Conservation (phyloP, 2,113 vertebrate species). For the Phrynosoma blainvillii region DNA sequence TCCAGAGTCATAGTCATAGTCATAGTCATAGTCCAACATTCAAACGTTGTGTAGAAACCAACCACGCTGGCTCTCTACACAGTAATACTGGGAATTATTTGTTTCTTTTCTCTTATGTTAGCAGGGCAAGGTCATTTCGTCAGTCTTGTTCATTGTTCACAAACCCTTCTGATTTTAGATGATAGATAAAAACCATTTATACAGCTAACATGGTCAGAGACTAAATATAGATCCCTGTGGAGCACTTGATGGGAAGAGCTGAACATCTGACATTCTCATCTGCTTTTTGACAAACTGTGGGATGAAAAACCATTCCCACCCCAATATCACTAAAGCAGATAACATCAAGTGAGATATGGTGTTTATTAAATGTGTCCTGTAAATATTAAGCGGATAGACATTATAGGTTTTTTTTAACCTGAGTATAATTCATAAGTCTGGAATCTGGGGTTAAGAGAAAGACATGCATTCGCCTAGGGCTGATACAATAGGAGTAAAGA, state of each 20-base stretch:
- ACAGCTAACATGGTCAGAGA: slow-evolving; percentile 78
- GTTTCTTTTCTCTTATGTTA: slow-evolving; percentile 47
- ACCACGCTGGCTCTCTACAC: not conserved
- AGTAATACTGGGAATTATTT: slow-evolving; percentile 43
- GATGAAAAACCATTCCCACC: slow-evolving; percentile 79
- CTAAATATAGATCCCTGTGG: slow-evolving; percentile 76
- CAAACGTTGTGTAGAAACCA: too few species aligned
- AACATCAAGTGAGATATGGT: slow-evolving; percentile 68
- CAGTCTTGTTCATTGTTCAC: slow-evolving; percentile 62
- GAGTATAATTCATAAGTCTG: slow-evolving; percentile 69
- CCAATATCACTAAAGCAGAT: slow-evolving; percentile 69
- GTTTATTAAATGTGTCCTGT: slow-evolving; percentile 79
- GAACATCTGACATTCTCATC: slow-evolving; percentile 80
- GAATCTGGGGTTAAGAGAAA: slow-evolving; percentile 75
- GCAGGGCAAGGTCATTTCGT: slow-evolving; percentile 57
- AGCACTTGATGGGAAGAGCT: slow-evolving; percentile 79
- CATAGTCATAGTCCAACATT: too few species aligned
- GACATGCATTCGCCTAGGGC: slow-evolving; percentile 63
- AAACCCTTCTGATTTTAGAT: slow-evolving; percentile 78
- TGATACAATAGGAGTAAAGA: slow-evolving; percentile 59
- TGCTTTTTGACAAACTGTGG: slow-evolving; percentile 80
- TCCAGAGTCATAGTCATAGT: too few species aligned
- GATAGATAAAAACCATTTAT: slow-evolving; percentile 83
- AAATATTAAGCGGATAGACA: slow-evolving; percentile 80
- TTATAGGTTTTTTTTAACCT: slow-evolving; percentile 70